A percentile compares a stretch with the other conserved stretches of the same genome.
phyloP scores from a whole-genome alignment of 2,113 vertebrate genomes.

The Thermophis baileyi region DNA sequence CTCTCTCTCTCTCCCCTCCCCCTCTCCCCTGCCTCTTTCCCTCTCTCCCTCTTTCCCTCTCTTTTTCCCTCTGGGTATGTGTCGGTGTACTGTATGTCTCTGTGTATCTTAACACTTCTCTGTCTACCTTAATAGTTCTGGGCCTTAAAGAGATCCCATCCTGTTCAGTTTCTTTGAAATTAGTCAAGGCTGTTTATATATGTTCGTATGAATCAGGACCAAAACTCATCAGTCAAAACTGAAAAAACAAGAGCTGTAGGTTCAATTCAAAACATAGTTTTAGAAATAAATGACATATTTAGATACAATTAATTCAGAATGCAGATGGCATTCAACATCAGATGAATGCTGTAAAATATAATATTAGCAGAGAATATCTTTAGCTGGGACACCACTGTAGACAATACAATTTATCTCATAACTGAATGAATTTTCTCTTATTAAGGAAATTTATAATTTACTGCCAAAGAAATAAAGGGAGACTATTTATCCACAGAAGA shows the following conservation, averaged over 20 bases:
- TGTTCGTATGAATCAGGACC: not conserved
- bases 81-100: not conserved
- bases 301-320: not conserved
- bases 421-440: not conserved
- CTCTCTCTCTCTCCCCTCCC: too few relatives aligned
- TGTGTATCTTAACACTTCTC: not conserved
- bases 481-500: not conserved
- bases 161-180: not conserved
- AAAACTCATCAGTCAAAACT: not conserved
- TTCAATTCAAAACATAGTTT: not conserved
- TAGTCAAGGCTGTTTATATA: not conserved
- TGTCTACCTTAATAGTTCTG: not conserved
- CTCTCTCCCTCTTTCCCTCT: not conserved
- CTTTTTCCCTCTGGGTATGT: not conserved
- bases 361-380: not conserved
- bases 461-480: too few relatives aligned
- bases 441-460: not conserved
- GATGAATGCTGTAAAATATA: not conserved
- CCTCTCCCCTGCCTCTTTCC: too few relatives aligned
- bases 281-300: not conserved
- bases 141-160: not conserved
- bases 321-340: not conserved
- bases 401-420: not conserved
- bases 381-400: not conserved
- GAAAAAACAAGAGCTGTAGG: not conserved